A percentile compares a stretch with the other conserved stretches of the same genome.
Conservation (phyloP, 2,888 invertebrate species). For the Amphiduros pacificus region DNA sequence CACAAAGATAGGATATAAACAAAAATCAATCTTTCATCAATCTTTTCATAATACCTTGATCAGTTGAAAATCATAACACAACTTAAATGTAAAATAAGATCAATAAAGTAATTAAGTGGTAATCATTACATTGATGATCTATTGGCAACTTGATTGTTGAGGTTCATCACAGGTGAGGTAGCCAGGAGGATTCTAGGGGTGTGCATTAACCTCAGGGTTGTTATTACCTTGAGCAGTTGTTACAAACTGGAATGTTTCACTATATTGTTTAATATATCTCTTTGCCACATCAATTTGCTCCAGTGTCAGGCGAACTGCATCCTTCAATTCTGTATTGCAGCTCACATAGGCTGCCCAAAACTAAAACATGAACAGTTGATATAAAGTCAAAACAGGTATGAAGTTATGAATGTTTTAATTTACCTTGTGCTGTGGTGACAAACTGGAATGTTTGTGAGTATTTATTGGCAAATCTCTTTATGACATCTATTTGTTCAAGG, state of each 20-base stretch:
- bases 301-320: conserved; percentile 79
- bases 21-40: too few relatives aligned
- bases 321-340: conserved; percentile 79
- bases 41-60: too few relatives aligned
- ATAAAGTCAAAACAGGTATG: too few relatives aligned
- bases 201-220: background rate
- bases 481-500: conserved; percentile 83
- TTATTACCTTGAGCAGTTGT: conserved; percentile 74
- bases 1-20: too few relatives aligned
- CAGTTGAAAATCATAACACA: too few relatives aligned
- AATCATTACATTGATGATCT: too few relatives aligned
- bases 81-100: too few relatives aligned
- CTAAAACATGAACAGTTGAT: too few relatives aligned
- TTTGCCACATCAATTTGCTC: conserved; percentile 86
- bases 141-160: background rate
- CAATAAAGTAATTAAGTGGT: too few relatives aligned
- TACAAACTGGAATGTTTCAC: conserved; percentile 65
- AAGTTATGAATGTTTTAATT: too few relatives aligned
- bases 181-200: background rate
- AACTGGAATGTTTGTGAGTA: conserved; percentile 70
- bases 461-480: conserved; percentile 77
- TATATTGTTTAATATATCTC: conserved; percentile 77
- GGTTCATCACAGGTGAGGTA: background rate
- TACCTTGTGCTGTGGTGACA: conserved; percentile 75
- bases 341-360: conserved; percentile 87